Evolutionary conservation across 2,888 invertebrate species (phyloP).

Genomic region (Xestia xanthographa): DNA sequence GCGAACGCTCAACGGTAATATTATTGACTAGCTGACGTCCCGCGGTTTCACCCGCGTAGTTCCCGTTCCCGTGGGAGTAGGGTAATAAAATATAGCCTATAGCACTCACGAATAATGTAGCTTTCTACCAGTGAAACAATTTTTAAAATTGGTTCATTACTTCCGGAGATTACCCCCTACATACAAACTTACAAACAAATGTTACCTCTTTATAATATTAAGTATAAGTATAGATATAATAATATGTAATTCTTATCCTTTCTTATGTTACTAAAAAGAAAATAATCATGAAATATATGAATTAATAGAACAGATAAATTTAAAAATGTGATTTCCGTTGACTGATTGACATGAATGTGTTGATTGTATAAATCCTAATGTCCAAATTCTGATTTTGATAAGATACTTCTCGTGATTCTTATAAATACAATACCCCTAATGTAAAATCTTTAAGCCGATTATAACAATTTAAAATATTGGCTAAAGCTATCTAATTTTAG

Average conservation of each 20-base stretch:
- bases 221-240: no score
- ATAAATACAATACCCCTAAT: neutral
- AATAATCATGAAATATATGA: neutral
- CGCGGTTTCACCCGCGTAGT: no score
- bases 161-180: no score
- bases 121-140: no score
- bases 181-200: no score
- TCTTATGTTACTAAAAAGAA: neutral
- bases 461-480: neutral
- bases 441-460: neutral
- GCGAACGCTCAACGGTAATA: neutral
- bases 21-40: neutral
- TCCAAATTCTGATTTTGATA: neutral
- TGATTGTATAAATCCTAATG: slow-evolving; percentile 2
- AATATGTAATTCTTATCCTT: neutral
- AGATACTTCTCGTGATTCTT: neutral
- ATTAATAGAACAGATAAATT: neutral
- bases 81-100: no score
- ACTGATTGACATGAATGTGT: neutral
- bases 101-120: no score
- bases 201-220: no score
- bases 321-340: neutral
- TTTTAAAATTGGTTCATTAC: no score
- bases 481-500: neutral
- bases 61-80: no score